Evolutionary conservation across 2,888 invertebrate genomes (phyloP).

Genomic region (Agrotis segetum): DNA sequence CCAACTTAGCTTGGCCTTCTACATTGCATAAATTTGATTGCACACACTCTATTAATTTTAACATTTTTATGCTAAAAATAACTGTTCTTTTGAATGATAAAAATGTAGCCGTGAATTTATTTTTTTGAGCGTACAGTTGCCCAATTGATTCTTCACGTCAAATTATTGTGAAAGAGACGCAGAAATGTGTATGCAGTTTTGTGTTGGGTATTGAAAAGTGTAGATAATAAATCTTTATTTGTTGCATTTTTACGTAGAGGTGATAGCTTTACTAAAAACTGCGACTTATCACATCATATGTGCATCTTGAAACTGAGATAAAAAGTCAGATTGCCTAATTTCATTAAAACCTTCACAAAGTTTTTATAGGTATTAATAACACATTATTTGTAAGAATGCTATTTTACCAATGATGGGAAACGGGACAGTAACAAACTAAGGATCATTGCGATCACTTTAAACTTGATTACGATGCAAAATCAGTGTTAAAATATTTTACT

Average conservation of each 20-base stretch:
- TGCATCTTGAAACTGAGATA: too few species aligned
- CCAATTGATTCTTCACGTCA: slow-evolving; percentile 31
- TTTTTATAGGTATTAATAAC: too few species aligned
- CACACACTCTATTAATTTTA: slow-evolving; percentile 56
- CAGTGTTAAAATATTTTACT: too few species aligned
- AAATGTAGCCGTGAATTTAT: slow-evolving; percentile 20
- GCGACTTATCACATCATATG: too few species aligned
- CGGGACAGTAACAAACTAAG: too few species aligned
- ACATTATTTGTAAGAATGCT: too few species aligned
- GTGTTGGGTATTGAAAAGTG: not conserved
- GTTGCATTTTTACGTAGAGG: too few species aligned
- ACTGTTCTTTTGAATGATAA: slow-evolving; percentile 7
- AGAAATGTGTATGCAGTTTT: not conserved
- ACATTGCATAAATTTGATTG: slow-evolving; percentile 54
- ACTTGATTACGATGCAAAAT: too few species aligned
- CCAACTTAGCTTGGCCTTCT: slow-evolving; percentile 40
- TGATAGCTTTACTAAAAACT: not conserved
- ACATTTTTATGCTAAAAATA: slow-evolving; percentile 31
- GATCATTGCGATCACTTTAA: too few species aligned
- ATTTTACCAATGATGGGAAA: too few species aligned
- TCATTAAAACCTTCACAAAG: too few species aligned
- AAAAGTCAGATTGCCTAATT: too few species aligned
- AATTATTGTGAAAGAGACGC: slow-evolving; percentile 16
- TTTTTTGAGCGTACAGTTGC: not conserved
- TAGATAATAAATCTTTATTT: not conserved